Percentiles rank a stretch among this genome's conserved stretches.
phyloP scores from a whole-genome alignment of 2,797 vertebrate genomes.

The Smutsia temminckii region DNA sequence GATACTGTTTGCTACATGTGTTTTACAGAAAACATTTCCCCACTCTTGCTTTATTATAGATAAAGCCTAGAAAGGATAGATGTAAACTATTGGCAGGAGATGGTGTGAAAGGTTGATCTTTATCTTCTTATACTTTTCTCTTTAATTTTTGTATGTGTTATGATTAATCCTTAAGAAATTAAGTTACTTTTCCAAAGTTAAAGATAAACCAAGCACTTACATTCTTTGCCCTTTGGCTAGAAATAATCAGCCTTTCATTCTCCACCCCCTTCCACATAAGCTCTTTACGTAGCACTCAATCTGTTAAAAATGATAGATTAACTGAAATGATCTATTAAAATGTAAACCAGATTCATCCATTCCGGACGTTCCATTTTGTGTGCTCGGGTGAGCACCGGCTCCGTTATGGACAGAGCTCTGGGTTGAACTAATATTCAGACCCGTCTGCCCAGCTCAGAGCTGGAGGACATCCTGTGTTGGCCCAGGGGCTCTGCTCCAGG shows the following conservation, averaged over 20 bases:
- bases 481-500: no score
- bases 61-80: neutral
- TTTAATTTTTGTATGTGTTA: neutral
- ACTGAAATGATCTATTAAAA: neutral
- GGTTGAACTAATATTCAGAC: neutral
- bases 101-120: no score
- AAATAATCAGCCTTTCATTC: neutral
- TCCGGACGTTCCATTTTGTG: no score
- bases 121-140: neutral
- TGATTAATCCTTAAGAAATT: neutral
- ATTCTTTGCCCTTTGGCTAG: neutral
- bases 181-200: neutral
- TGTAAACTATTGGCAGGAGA: no score
- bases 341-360: no score
- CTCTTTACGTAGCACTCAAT: neutral
- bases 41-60: accelerated
- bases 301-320: neutral
- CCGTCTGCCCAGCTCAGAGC: neutral
- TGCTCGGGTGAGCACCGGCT: neutral
- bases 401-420: neutral
- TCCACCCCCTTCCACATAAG: accelerated
- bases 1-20: neutral
- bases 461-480: neutral
- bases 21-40: no score
- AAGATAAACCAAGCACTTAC: accelerated